Evolutionary conservation across 2,113 vertebrate species (phyloP), one percentile per base, ranked within the genome.

Genomic region (Cheirogaleus medius): DNA sequence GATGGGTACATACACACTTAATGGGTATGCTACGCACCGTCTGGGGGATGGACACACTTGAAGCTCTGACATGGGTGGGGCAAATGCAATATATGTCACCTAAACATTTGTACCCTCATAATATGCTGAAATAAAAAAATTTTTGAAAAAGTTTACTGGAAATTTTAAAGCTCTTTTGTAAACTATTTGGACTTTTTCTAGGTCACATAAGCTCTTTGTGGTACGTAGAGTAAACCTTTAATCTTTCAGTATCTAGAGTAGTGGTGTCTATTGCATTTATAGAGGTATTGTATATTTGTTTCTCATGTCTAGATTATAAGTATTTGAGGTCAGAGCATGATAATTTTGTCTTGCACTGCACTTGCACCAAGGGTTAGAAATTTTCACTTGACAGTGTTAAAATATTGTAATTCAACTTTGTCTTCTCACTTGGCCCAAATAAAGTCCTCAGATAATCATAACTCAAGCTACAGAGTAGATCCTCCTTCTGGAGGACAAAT

Each of bases 301-400:
- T 23, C 47, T 17, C 32, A 56, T 96, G 69, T 83, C 68, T 97
- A 39, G 60, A 81, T 91, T 39, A 88, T 20, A 80, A 14, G 9
- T 71, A 74, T 78, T 66, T 68, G 78, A 95, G 66, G 27, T 39
- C 27, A 32, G 32, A 95, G 13, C n/a, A 27, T 74, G 12, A 34
- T 77, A 66, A 44, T 78, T 56, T 87, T 87, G 18, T 73, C 52
- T 94, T 63, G 27, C 39, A 87, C 23, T 85, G 11, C 11, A 52
- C 21, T 94, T 93, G 10, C 49, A 80, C 52, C 52, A n/a, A 81
- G n/a, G 52, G 34, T 21, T 94, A 27, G 49, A 81, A 91, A 64
- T 77, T 88, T 76, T 96, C n/a, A 81, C 66, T 91, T 80, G 25
- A 66, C 37, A 83, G 1, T 74, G 47, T 66, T 88, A 88, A 91